Base-by-base conservation (phyloP, 2,888 invertebrate species). In the Melikaiella ostensackeni region DNA sequence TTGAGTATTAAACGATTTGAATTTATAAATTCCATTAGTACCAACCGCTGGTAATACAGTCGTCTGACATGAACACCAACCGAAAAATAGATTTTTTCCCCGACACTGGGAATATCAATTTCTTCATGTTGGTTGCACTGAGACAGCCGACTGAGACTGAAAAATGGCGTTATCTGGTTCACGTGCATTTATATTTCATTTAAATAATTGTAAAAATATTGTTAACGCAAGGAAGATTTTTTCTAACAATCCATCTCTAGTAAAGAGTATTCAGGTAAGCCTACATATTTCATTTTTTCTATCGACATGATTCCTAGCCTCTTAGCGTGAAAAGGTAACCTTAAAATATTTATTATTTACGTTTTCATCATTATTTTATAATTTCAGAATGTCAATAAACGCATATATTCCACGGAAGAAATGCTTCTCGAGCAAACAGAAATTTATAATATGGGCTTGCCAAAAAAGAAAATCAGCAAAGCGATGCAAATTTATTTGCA, bases 401-500 rank as follows among this genome's bases (percentile, higher is more conserved):
- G 59, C 33, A 64, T 21, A 42, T 75, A 62, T 24, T 16, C 74
- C 7, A 55, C n/a, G 38, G 35, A 42, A 19, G n/a, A 46, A 13
- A 19, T 38, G 24, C 1, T 62, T 27, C 11, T 2, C 6, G n/a
- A 30, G 8, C 50, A 50, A 11, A 7, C 4, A 7, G 55, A 79
- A 55, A 38, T 16, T 30, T 16, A 5, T 21, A 76, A 66, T 33
- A 55, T 64, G 1, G 57, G 33, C 9, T 75, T 82, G 75, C 21
- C 78, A 1, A 57, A 55, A 24, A 94, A 94, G 86, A 94, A 94
- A 88, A 93, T 96, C 6, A 98, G 96, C 91, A 97, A 96, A 92
- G 97, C 98, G 9, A 98, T 98, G 98, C 95, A 94, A 90, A 94
- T 96, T 0, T 98, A 98, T 91, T 92, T 98, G 80, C 95, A 97